phyloP scores from a whole-genome alignment of 1,140 invertebrate genomes.

The Drosophila nebulosa region DNA sequence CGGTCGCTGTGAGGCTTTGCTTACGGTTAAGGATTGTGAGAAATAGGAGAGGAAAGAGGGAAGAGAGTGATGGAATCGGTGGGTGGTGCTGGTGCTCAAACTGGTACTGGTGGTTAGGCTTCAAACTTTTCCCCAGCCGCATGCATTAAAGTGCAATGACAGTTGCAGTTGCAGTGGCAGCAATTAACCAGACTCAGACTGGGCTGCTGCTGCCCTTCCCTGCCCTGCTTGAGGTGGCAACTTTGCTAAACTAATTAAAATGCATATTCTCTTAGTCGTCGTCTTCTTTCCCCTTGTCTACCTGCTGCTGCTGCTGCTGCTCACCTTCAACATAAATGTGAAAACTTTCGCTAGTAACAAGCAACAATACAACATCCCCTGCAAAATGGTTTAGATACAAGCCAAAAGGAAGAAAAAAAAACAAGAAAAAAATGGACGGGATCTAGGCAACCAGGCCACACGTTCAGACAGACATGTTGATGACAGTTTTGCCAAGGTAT shows the following conservation, averaged over 20 bases:
- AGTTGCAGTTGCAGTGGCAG: conserved; percentile 42
- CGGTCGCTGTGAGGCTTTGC: conserved; percentile 34
- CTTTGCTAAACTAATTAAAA: conserved; percentile 77
- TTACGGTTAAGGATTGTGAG: conserved; percentile 25
- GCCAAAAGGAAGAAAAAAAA: background rate
- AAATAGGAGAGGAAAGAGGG: conserved; percentile 2
- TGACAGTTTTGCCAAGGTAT: conserved; percentile 56
- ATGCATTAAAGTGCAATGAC: conserved; percentile 63
- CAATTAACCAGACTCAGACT: conserved; percentile 69
- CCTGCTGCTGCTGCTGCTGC: too few relatives aligned
- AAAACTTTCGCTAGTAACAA: conserved; percentile 68
- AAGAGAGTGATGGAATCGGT: background rate
- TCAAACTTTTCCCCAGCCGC: conserved; percentile 25
- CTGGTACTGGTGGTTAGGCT: background rate
- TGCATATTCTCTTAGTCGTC: conserved; percentile 57
- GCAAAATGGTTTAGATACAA: conserved; percentile 40
- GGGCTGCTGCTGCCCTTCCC: conserved; percentile 19
- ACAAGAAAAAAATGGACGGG: conserved; percentile 48
- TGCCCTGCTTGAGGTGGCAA: conserved; percentile 47
- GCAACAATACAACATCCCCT: conserved; percentile 52
- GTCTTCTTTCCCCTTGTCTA: background rate
- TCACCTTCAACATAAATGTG: conserved; percentile 62
- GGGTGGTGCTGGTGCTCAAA: background rate
- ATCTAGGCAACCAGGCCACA: conserved; percentile 22
- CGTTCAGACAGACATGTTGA: conserved; percentile 59